Evolutionary conservation across 2,113 vertebrate genomes (phyloP), one percentile per base, ranked within the genome.

Genomic region (Peromyscus californicus): DNA sequence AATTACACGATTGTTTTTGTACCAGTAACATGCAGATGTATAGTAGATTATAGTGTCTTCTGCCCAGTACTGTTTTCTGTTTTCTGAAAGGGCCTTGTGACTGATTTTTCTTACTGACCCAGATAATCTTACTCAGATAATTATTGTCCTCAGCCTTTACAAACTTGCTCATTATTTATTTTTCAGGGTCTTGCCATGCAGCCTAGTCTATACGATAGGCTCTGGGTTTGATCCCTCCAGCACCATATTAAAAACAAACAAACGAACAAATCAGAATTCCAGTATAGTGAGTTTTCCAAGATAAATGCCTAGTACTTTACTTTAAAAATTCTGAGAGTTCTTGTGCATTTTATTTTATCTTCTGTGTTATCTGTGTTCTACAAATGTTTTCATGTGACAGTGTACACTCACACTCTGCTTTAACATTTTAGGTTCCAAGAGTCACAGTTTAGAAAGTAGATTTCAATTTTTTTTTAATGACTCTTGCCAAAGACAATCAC

Each of bases 31-130:
- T 42, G 42, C 24, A 82, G 70, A 31, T 63, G 2, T 45, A 7
- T 82, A n/a, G 17, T 84, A 79, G 24, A 75, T 80, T 85, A 67
- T 67, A 63, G 61, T 69, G 65, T 94, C n/a, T 22, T 96, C n/a
- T 92, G 22, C 24, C 74, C 7, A 21, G 17, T 86, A 45, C 69
- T 89, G 70, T 84, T 94, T 96, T 96, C 72, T 96, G 7, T 79
- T 91, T 95, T 92, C 61, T 96, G 69, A 92, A 95, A 95, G 31
- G 39, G 39, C 57, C n/a, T 94, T 84, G n/a, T 76, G 87, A 94
- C 13, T 85, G 31, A 93, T 89, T 39, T 93, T 93, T 92, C 79
- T 93, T 82, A 96, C 67, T 79, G 76, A 79, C 57, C 29, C 65
- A 54, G 5, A 90, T 82, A 92, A 93, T 74, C 10, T 22, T 82